These are phyloP conservation scores for Trachops cirrhosus DNA, from an alignment of 2,797 vertebrate species.

Conservation along the genomic window DNA sequence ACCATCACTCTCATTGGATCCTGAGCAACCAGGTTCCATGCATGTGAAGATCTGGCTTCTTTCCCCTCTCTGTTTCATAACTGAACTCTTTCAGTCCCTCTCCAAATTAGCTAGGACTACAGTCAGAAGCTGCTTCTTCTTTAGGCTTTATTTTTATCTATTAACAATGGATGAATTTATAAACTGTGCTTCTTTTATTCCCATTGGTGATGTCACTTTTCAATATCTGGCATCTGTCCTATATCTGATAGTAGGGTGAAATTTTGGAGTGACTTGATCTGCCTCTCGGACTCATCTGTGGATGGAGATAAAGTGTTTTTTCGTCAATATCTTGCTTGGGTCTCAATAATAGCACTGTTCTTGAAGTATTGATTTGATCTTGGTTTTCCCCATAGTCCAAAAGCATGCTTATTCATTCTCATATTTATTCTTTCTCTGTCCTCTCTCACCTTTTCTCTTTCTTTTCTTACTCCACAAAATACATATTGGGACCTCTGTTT, in stretches of 20 bases:
- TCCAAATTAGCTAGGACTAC: not conserved
- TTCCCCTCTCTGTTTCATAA: not conserved
- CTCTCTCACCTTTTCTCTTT: not conserved
- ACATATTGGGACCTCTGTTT: not conserved
- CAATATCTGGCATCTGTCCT: not conserved
- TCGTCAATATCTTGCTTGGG: not conserved
- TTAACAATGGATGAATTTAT: not conserved
- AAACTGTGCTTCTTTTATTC: not conserved
- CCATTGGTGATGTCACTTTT: not conserved
- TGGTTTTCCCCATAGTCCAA: not conserved
- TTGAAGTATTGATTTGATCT: not conserved
- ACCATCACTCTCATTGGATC: accelerated
- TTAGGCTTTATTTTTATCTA: not conserved
- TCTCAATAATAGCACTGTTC: not conserved
- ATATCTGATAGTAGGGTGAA: not conserved
- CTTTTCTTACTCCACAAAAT: not conserved
- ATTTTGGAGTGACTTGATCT: not conserved
- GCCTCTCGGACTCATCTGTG: not conserved
- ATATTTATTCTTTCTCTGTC: not conserved
- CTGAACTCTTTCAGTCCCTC: not conserved
- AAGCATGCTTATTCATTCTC: not conserved
- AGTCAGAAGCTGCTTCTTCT: not conserved
- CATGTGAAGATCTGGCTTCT: not conserved
- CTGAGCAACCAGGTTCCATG: not conserved
- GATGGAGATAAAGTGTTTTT: not conserved